phyloP scores from a whole-genome alignment of 2,888 invertebrate species.

The Apamea monoglypha region DNA sequence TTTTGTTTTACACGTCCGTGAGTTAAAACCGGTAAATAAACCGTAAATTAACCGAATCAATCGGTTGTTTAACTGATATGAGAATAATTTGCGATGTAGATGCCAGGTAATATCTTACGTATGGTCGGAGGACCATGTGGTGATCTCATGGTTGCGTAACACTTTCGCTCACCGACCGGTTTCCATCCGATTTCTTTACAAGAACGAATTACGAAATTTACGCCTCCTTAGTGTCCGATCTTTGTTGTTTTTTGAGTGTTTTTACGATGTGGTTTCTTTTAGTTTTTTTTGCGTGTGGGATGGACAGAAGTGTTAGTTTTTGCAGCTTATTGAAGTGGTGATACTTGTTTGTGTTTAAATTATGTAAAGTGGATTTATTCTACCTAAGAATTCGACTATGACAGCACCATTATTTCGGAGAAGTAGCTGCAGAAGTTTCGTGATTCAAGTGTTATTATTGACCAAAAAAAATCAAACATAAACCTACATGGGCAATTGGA shows the following conservation, averaged over 20 bases:
- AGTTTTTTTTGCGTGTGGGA: neutral
- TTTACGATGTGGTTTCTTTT: slow-evolving; percentile 6
- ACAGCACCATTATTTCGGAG: neutral
- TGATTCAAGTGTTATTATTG: neutral
- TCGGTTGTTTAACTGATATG: slow-evolving; percentile 26
- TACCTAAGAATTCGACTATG: neutral
- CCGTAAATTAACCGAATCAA: slow-evolving; percentile 29
- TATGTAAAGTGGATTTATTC: neutral
- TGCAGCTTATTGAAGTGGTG: neutral
- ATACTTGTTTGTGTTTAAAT: neutral
- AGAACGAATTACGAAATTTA: slow-evolving; percentile 66
- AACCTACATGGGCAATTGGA: neutral
- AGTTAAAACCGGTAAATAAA: slow-evolving; percentile 23
- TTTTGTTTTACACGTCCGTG: slow-evolving; percentile 5
- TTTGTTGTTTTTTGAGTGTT: slow-evolving; percentile 15
- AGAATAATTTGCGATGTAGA: slow-evolving; percentile 45
- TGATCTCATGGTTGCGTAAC: slow-evolving; percentile 64
- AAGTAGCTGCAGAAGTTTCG: neutral
- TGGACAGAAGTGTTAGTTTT: neutral
- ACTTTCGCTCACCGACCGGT: slow-evolving; percentile 67
- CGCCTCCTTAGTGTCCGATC: slow-evolving; percentile 49
- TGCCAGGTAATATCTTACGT: slow-evolving; percentile 33
- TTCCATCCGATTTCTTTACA: slow-evolving; percentile 57
- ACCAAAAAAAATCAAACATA: neutral
- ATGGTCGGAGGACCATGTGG: slow-evolving; percentile 31